phyloP scores from a whole-genome alignment of 2,888 invertebrate species.

The Belgica antarctica region DNA sequence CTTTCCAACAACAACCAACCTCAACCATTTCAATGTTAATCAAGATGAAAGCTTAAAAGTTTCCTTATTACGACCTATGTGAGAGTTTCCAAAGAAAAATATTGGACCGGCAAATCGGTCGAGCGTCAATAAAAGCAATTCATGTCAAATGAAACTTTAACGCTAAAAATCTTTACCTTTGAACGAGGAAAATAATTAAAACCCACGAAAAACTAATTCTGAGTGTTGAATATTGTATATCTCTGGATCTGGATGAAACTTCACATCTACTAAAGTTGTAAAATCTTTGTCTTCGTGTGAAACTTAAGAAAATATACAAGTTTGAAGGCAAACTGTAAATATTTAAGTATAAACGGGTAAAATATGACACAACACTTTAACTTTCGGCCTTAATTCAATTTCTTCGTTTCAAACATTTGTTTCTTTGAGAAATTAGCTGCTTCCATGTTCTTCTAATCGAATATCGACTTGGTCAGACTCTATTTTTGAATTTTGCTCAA shows the following conservation, averaged over 20 bases:
- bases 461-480: no score
- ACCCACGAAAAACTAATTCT: conserved; percentile 12
- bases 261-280: conserved; percentile 11
- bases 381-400: conserved; percentile 22
- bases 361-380: not conserved
- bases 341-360: conserved; percentile 37
- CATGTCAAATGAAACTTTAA: not conserved
- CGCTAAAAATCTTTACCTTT: not conserved
- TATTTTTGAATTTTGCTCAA: no score
- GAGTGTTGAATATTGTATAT: conserved; percentile 33
- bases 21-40: no score
- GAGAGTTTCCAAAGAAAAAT: no score
- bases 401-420: not conserved
- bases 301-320: not conserved
- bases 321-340: conserved; percentile 16
- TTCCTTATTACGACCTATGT: no score
- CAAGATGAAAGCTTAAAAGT: no score
- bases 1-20: no score
- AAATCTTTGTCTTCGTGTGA: conserved; percentile 35
- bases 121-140: not conserved
- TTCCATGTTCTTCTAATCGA: no score
- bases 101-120: not conserved
- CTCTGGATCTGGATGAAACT: not conserved
- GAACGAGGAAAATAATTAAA: not conserved
- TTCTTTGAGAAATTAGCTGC: not conserved